Evolutionary conservation across 2,888 invertebrate genomes (phyloP).

Genomic region (Altica lythri): DNA sequence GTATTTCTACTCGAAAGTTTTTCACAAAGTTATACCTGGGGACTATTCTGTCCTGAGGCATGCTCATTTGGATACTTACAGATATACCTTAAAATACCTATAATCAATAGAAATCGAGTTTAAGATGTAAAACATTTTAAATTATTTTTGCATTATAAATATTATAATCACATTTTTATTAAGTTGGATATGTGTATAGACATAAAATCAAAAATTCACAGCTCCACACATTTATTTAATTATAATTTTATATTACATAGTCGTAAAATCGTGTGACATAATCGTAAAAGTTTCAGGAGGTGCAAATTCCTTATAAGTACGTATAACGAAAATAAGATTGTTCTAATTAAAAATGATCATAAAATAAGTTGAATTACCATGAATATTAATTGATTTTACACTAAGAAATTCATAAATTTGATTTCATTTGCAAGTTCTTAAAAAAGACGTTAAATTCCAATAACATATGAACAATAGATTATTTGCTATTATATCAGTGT

Average conservation of each 20-base stretch:
- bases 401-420: conserved; percentile 8
- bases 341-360: conserved; percentile 14
- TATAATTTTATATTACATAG: conserved; percentile 6
- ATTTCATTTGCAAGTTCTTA: conserved; percentile 8
- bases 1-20: too few relatives aligned
- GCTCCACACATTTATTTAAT: conserved; percentile 14
- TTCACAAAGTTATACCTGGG: too few relatives aligned
- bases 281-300: conserved; percentile 10
- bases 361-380: too few relatives aligned
- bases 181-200: too few relatives aligned
- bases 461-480: conserved; percentile 6
- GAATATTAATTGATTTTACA: conserved; percentile 10
- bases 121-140: too few relatives aligned
- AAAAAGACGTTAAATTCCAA: conserved; percentile 15
- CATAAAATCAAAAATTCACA: too few relatives aligned
- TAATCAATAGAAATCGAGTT: too few relatives aligned
- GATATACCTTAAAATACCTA: too few relatives aligned
- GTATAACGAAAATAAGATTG: conserved; percentile 15
- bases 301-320: conserved; percentile 17
- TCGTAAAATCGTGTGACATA: conserved; percentile 2
- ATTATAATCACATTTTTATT: too few relatives aligned
- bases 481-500: conserved; percentile 11
- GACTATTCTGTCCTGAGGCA: too few relatives aligned
- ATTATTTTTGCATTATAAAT: too few relatives aligned
- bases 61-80: too few relatives aligned